Evolutionary conservation across 2,888 invertebrate genomes (phyloP).

Genomic region (Harpagoxenus sublaevis): DNA sequence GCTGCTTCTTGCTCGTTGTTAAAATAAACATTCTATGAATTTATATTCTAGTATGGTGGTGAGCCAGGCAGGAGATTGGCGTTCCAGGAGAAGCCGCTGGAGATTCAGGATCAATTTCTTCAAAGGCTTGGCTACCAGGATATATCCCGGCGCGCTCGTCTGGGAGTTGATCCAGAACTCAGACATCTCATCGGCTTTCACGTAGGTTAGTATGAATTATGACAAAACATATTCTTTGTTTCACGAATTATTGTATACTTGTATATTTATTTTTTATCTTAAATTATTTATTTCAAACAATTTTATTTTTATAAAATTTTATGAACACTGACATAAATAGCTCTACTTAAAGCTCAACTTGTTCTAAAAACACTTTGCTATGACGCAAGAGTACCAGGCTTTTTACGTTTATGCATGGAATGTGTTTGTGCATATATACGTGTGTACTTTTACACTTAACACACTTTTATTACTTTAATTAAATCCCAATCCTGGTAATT

Average conservation of each 20-base stretch:
- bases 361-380: neutral
- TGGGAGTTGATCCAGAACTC: slow-evolving; percentile 90
- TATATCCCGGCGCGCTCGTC: slow-evolving; percentile 88
- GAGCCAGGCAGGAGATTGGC: slow-evolving; percentile 88
- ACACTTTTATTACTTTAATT: slow-evolving; percentile 21
- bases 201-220: slow-evolving; percentile 84
- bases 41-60: slow-evolving; percentile 86
- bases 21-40: slow-evolving; percentile 49
- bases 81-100: slow-evolving; percentile 88
- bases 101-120: slow-evolving; percentile 89
- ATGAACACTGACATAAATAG: neutral
- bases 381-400: neutral
- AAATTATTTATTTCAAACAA: neutral
- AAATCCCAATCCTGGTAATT: slow-evolving; percentile 58
- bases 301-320: neutral
- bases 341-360: neutral
- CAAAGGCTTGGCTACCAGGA: slow-evolving; percentile 89
- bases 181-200: slow-evolving; percentile 89
- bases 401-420: neutral
- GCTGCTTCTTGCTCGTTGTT: slow-evolving; percentile 47
- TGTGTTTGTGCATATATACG: neutral
- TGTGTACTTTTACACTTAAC: neutral
- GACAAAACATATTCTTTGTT: neutral
- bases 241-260: neutral
- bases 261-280: neutral